Conservation (phyloP, 2,797 vertebrate genomes). For the Adelosebastes latens region DNA sequence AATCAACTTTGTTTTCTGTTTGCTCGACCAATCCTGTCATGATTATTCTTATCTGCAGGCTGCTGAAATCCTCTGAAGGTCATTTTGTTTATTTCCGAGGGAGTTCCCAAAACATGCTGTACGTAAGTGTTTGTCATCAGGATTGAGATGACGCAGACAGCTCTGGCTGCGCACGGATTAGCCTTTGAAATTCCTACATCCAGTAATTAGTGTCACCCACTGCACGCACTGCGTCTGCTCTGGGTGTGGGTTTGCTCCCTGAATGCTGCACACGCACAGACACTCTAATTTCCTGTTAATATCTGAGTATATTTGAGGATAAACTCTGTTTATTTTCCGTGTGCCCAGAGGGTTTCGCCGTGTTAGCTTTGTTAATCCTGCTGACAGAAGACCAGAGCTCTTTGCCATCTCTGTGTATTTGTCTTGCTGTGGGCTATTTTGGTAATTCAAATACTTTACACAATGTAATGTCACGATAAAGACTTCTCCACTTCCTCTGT, state of each 20-base stretch:
- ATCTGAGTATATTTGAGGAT: constrained; percentile 41
- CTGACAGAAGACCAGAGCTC: constrained; percentile 29
- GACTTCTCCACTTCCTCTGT: constrained; percentile 45
- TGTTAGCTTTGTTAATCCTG: constrained; percentile 55
- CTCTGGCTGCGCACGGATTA: constrained; percentile 31
- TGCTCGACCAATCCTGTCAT: constrained; percentile 24
- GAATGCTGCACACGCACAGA: constrained; percentile 3
- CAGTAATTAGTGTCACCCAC: constrained; percentile 47
- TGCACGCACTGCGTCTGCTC: neutral
- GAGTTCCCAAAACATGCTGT: constrained; percentile 41
- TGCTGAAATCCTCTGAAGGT: constrained; percentile 51
- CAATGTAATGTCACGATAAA: constrained; percentile 27
- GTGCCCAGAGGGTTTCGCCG: constrained; percentile 11
- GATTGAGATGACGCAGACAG: constrained; percentile 58
- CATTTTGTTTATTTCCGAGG: constrained; percentile 38
- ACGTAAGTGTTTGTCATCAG: constrained; percentile 39
- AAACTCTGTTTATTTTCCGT: constrained; percentile 53
- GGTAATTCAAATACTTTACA: constrained; percentile 49
- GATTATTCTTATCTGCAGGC: constrained; percentile 56
- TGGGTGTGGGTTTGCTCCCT: constrained; percentile 9
- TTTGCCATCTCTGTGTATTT: constrained; percentile 35
- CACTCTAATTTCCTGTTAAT: constrained; percentile 33
- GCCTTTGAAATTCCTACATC: constrained; percentile 49
- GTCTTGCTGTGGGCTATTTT: constrained; percentile 45
- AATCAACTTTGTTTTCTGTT: constrained; percentile 39